Percentiles rank a stretch among this genome's conserved stretches.
Evolutionary conservation across 2,797 vertebrate genomes (phyloP).

Genomic region (Hapalemur alaotrensis): DNA sequence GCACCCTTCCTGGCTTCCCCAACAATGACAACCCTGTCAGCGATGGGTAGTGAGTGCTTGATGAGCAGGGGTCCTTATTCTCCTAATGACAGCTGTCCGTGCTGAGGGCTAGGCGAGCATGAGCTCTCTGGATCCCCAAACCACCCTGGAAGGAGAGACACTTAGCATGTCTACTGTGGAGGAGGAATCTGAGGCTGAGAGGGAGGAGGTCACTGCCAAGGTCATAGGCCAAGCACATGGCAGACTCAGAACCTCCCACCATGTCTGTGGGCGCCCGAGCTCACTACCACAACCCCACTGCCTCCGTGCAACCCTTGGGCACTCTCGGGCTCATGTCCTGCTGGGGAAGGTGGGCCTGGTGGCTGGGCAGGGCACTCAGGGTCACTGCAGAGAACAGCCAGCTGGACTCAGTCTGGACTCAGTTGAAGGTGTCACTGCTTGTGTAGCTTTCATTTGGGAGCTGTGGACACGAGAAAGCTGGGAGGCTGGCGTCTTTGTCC

Average conservation of each 20-base stretch:
- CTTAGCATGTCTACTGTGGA: background rate
- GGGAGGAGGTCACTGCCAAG: background rate
- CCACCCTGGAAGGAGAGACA: background rate
- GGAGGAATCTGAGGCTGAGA: background rate
- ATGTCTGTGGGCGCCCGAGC: background rate
- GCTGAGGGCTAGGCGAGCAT: background rate
- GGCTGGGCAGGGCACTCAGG: background rate
- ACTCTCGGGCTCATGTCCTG: background rate
- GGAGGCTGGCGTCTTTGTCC: background rate
- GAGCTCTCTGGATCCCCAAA: background rate
- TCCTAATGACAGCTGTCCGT: background rate
- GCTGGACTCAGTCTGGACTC: background rate
- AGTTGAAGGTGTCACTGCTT: background rate
- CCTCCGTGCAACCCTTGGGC: background rate
- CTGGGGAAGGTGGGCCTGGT: background rate
- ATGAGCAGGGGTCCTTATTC: background rate
- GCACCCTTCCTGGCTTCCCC: background rate
- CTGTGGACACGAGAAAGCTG: fast-evolving
- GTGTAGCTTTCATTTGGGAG: background rate
- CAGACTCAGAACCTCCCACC: background rate
- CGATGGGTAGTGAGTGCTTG: fast-evolving
- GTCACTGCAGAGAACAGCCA: background rate
- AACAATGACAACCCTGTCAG: background rate
- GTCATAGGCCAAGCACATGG: background rate
- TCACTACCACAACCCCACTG: fast-evolving